phyloP scores from a whole-genome alignment of 2,797 vertebrate species.

The Hybognathus amarus region DNA sequence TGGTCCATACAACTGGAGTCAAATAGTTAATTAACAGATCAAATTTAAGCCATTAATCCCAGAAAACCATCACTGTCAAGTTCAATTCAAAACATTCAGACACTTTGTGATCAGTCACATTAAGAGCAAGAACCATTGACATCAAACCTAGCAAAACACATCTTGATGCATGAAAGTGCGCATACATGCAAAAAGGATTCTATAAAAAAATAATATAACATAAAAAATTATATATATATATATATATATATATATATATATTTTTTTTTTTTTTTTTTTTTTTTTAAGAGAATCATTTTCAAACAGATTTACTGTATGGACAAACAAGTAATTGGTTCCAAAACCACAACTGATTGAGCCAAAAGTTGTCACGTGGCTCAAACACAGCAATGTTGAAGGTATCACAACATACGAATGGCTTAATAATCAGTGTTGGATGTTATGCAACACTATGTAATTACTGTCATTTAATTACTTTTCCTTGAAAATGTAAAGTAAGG shows the following conservation, averaged over 20 bases:
- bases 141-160: too few relatives aligned
- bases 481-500: not conserved
- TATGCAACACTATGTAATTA: not conserved
- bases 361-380: not conserved
- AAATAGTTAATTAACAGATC: not conserved
- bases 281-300: not conserved
- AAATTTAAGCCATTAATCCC: not conserved
- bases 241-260: too few relatives aligned
- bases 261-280: too few relatives aligned
- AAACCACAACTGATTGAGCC: not conserved
- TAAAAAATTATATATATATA: too few relatives aligned
- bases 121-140: too few relatives aligned
- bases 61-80: not conserved
- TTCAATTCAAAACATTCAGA: not conserved
- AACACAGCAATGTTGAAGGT: not conserved
- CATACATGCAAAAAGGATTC: too few relatives aligned
- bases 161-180: too few relatives aligned
- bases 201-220: too few relatives aligned
- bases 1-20: not conserved
- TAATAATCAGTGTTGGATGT: not conserved
- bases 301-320: not conserved
- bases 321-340: not conserved
- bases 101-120: too few relatives aligned
- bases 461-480: not conserved
- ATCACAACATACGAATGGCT: not conserved